These are phyloP conservation scores for Ostrea edulis DNA, from an alignment of 1,140 invertebrate species.

Conservation along the genomic window DNA sequence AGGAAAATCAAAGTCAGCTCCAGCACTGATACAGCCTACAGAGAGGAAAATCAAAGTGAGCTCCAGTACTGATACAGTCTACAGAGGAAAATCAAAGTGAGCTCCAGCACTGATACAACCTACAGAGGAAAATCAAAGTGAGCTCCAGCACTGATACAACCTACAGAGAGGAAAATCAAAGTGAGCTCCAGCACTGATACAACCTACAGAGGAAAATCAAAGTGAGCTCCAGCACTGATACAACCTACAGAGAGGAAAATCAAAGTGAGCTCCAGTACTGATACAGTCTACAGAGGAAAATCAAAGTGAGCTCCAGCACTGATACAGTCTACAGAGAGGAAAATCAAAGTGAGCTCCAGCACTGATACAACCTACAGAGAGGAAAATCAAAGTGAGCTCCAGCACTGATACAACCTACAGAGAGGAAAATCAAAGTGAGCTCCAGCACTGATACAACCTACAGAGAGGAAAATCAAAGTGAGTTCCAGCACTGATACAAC, in stretches of 20 bases:
- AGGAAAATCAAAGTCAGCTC: slow-evolving; percentile 92
- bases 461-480: slow-evolving; percentile 89
- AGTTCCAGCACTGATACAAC: slow-evolving; percentile 95
- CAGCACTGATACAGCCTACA: slow-evolving; percentile 94
- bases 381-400: slow-evolving; percentile 94
- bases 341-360: slow-evolving; percentile 97
- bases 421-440: slow-evolving; percentile 91
- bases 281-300: slow-evolving; percentile 87
- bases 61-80: slow-evolving; percentile 96
- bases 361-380: slow-evolving; percentile 89
- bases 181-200: slow-evolving; percentile 96
- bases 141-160: slow-evolving; percentile 95
- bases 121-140: slow-evolving; percentile 90
- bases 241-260: slow-evolving; percentile 87
- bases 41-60: slow-evolving; percentile 90
- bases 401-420: slow-evolving; percentile 92
- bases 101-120: slow-evolving; percentile 96
- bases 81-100: slow-evolving; percentile 89
- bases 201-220: slow-evolving; percentile 89
- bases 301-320: slow-evolving; percentile 98
- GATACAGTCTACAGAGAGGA: slow-evolving; percentile 87
- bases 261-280: slow-evolving; percentile 97
- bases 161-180: slow-evolving; percentile 87
- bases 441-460: slow-evolving; percentile 96
- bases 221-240: slow-evolving; percentile 96